These are phyloP conservation scores for Sphenodon punctatus DNA, from an alignment of 2,797 vertebrate genomes.

Conservation along the genomic window DNA sequence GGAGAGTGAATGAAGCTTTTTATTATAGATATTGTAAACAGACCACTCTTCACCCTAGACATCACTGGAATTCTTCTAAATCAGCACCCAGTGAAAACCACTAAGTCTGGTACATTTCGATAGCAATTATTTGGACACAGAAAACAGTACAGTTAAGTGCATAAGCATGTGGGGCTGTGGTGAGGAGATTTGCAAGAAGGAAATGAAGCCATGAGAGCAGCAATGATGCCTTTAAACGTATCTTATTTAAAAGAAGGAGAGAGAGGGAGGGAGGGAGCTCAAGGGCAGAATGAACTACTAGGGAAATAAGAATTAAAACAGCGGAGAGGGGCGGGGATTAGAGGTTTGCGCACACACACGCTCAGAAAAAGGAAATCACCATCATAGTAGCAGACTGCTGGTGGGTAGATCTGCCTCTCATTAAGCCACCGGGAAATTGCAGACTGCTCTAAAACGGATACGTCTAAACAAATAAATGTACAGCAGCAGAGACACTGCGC, in stretches of 20 bases:
- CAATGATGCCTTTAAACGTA: not conserved
- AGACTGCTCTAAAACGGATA: conserved; percentile 22
- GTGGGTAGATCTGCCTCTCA: not conserved
- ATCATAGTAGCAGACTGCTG: not conserved
- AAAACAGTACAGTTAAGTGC: not conserved
- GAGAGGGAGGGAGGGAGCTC: not conserved
- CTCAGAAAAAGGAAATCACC: not conserved
- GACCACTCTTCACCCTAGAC: not conserved
- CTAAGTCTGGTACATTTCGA: not conserved
- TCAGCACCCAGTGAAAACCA: not conserved
- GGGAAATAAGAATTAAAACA: fast-evolving
- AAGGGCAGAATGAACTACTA: fast-evolving
- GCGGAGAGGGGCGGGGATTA: not conserved
- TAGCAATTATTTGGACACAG: not conserved
- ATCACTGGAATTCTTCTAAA: not conserved
- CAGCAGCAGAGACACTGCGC: not conserved
- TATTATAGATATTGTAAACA: not conserved
- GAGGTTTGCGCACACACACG: not conserved
- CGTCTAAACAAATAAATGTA: not conserved
- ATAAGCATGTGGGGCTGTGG: fast-evolving
- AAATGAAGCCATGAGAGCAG: not conserved
- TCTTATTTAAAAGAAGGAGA: fast-evolving
- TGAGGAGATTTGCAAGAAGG: not conserved
- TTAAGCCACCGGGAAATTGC: conserved; percentile 27
- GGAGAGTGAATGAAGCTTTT: not conserved